Evolutionary conservation across 2,113 vertebrate species (phyloP), one percentile per base, ranked within the genome.

Genomic region (Agapornis roseicollis): DNA sequence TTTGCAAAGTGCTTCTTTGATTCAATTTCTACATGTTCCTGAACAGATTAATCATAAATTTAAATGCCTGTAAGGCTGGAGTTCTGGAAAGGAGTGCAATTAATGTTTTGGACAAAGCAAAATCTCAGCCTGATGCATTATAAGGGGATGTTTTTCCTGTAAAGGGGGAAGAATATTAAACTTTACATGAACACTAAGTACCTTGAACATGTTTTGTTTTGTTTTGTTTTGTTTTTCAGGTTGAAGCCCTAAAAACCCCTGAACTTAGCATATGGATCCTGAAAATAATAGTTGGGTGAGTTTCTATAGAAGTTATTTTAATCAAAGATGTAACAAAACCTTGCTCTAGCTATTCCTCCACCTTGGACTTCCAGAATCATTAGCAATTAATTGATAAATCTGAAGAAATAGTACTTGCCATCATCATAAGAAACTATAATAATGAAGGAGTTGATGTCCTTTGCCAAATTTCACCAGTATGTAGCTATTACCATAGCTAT

Each of bases 1-100:
- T 93, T 76, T 85, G 61, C 76, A 80, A 88, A 90, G 76, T 90
- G 68, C 24, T 89, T 22, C 61, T 96, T 93, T 95, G 71, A 83
- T 91, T 85, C 71, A 73, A 77, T 77, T 90, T 85, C 71, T 77
- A 85, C 1, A 0, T 70, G 74, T 63, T 91, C 37, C 63, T 80
- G 71, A 79, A 89, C 88, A 88, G 82, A 89, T 69, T 76, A 90
- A 91, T 93, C 63, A 85, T 66, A 92, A 64, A 77, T 93, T 83
- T 91, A 91, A 94, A 88, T 66, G 66, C 63, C 58, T 94, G 22
- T 80, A 64, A 91, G 58, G 33, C 63, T 88, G 37, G 18, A 83
- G 47, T 68, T 96, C 50, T 50, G 33, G 78, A 80, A 89, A 94
- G 13, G 7, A 91, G n/a, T 37, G 37, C 56, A 93, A 91, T 61